Conservation (phyloP, 2,113 vertebrate genomes). For the Rattus rattus region DNA sequence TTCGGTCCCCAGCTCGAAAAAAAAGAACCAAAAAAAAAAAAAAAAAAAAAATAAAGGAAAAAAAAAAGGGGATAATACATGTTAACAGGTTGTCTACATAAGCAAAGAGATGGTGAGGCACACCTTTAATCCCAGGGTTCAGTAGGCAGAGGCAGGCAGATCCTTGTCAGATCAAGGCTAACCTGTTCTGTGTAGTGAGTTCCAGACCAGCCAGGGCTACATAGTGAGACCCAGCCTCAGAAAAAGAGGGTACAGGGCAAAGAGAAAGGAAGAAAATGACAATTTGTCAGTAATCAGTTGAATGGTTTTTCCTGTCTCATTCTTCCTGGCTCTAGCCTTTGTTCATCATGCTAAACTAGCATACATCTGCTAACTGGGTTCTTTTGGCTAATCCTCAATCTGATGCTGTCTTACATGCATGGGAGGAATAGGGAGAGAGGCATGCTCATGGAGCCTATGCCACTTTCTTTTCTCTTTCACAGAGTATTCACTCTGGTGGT, state of each 20-base stretch:
- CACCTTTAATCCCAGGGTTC: not conserved
- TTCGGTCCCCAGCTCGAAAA: too few relatives aligned
- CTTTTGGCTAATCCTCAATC: not conserved
- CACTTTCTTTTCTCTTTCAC: not conserved
- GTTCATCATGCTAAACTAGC: not conserved
- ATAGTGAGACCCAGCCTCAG: not conserved
- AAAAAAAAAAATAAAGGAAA: not conserved
- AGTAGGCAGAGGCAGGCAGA: not conserved
- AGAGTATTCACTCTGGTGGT: not conserved
- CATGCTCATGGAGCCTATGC: fast-evolving
- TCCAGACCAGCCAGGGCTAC: not conserved
- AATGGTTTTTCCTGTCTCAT: not conserved
- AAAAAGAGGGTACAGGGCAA: not conserved
- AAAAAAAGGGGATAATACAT: not conserved
- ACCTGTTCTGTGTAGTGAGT: not conserved
- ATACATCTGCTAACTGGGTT: not conserved
- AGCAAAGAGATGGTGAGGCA: not conserved
- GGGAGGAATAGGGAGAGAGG: not conserved
- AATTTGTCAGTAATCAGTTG: not conserved
- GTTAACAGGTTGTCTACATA: not conserved
- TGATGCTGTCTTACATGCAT: not conserved
- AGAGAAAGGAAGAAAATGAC: not conserved
- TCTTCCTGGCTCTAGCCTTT: not conserved
- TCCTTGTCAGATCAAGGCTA: not conserved
- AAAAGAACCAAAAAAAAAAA: too few relatives aligned